Evolutionary conservation across 2,113 vertebrate genomes (phyloP).

Genomic region (Mormoops blainvillei): DNA sequence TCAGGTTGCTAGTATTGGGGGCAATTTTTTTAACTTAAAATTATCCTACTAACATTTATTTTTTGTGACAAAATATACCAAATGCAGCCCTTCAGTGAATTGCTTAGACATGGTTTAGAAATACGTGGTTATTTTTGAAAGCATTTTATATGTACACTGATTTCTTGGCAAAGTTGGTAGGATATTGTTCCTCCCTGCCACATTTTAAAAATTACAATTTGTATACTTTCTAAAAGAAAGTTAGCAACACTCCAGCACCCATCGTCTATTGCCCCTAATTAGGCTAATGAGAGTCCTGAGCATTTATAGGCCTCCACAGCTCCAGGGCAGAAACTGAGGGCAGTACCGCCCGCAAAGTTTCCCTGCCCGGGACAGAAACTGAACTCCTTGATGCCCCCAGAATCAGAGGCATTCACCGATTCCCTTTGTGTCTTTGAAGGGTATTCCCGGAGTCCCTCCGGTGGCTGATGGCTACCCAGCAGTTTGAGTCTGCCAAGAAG

Average conservation of each 20-base stretch:
- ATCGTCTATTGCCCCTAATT: not conserved
- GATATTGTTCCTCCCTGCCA: not conserved
- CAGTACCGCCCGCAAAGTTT: not conserved
- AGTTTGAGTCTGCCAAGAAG: conserved; percentile 90
- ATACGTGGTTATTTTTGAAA: not conserved
- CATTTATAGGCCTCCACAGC: too few species aligned
- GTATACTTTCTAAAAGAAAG: not conserved
- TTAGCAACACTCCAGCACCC: not conserved
- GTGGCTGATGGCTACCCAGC: conserved; percentile 96
- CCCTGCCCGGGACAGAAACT: too few species aligned
- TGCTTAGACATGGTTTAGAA: not conserved
- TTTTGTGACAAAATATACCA: not conserved
- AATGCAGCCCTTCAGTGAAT: not conserved
- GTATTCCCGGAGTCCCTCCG: conserved; percentile 96
- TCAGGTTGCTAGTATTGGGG: not conserved
- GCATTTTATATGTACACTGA: not conserved
- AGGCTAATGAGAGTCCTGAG: not conserved
- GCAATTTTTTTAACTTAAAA: not conserved
- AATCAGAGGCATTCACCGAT: not conserved
- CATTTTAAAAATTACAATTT: not conserved
- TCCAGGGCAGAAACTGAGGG: accelerated
- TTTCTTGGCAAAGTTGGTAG: not conserved
- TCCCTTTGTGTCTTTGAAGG: conserved; percentile 78
- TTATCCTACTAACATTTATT: not conserved
- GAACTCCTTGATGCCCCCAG: not conserved